Percentiles rank a stretch among this genome's conserved stretches.
Evolutionary conservation across 2,113 vertebrate genomes (phyloP).

Genomic region (Donacobius atricapilla): DNA sequence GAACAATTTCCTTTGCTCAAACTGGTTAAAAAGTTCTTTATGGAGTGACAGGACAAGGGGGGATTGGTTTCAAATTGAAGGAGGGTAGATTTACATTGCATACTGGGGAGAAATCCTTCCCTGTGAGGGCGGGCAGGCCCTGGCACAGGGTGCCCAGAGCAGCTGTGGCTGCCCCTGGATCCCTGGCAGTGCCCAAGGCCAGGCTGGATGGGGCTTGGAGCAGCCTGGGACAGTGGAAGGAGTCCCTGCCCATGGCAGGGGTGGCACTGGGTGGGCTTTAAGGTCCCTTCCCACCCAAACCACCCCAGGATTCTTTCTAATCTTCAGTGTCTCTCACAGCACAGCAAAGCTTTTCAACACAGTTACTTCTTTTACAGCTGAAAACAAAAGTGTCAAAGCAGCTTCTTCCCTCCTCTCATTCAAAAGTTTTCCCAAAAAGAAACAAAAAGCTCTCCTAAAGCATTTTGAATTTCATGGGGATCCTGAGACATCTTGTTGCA

Average conservation of each 20-base stretch:
- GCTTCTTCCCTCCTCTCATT: neutral
- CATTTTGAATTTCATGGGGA: neutral
- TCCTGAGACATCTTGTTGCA: neutral
- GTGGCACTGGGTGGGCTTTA: rapidly evolving
- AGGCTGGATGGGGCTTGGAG: rapidly evolving
- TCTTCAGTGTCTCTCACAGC: neutral
- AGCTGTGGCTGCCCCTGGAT: neutral
- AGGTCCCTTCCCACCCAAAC: neutral
- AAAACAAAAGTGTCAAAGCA: neutral
- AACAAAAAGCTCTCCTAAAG: neutral
- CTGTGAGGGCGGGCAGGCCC: rapidly evolving
- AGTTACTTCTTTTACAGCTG: neutral
- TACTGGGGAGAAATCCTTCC: neutral
- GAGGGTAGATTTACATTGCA: neutral
- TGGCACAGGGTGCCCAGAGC: neutral
- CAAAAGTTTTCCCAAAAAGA: neutral
- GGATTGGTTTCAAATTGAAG: neutral
- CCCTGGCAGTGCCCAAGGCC: neutral
- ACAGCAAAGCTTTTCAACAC: neutral
- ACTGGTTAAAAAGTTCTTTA: neutral
- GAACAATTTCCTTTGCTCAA: neutral
- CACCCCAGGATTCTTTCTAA: neutral
- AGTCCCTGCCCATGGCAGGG: neutral
- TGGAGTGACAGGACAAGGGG: neutral
- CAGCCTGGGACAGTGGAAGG: neutral